These are phyloP conservation scores for Lasioglossum albipes DNA, from an alignment of 1,140 invertebrate species.

Conservation along the genomic window DNA sequence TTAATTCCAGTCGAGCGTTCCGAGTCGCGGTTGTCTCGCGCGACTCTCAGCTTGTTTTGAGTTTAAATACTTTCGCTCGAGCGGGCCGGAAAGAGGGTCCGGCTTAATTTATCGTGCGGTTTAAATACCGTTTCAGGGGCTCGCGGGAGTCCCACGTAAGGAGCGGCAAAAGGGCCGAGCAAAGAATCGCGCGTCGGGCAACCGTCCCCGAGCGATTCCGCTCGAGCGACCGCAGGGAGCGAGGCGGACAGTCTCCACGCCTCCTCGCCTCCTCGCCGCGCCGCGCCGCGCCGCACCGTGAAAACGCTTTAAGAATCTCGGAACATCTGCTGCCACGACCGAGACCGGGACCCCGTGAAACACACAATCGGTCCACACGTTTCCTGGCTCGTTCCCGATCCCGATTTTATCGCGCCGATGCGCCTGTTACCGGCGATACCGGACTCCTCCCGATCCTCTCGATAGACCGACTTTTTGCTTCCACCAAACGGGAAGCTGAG, in stretches of 20 bases:
- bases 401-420: constrained; percentile 38
- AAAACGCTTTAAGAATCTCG: constrained; percentile 64
- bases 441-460: constrained; percentile 2
- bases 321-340: constrained; percentile 66
- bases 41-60: constrained; percentile 60
- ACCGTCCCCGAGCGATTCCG: constrained; percentile 22
- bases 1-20: constrained; percentile 46
- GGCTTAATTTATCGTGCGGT: constrained; percentile 70
- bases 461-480: constrained; percentile 26
- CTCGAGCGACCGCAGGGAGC: constrained; percentile 1
- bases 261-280: neutral
- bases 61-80: constrained; percentile 66
- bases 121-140: constrained; percentile 51
- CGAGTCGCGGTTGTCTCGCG: constrained; percentile 30
- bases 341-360: constrained; percentile 51
- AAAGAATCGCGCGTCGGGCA: constrained; percentile 41
- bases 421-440: constrained; percentile 31
- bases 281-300: neutral
- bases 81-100: constrained; percentile 64
- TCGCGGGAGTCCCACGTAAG: constrained; percentile 12
- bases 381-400: constrained; percentile 17
- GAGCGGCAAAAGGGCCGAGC: constrained; percentile 12
- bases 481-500: neutral
- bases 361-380: constrained; percentile 35
- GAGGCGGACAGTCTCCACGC: neutral